Conservation (phyloP, 2,113 vertebrate genomes). For the Sula dactylatra region DNA sequence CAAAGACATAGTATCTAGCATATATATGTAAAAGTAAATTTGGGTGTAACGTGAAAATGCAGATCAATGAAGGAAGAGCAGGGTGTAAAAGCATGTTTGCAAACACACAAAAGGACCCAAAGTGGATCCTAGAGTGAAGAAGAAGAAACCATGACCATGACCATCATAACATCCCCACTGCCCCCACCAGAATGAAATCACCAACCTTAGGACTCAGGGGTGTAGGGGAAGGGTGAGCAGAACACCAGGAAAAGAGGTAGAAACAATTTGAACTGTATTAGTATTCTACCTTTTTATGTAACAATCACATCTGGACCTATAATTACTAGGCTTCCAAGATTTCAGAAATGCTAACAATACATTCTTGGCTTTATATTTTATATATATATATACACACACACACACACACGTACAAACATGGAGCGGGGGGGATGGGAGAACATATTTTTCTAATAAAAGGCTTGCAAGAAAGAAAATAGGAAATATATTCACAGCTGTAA, state of each 20-base stretch:
- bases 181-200: not conserved
- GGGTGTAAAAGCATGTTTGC: not conserved
- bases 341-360: not conserved
- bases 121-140: not conserved
- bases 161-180: not conserved
- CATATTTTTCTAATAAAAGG: not conserved
- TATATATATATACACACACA: not conserved
- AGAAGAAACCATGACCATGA: not conserved
- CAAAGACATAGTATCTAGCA: not conserved
- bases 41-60: not conserved
- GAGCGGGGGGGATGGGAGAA: not conserved
- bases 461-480: not conserved
- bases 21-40: not conserved
- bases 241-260: not conserved
- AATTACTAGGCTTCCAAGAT: not conserved
- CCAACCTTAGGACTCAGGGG: not conserved
- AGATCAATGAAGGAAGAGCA: not conserved
- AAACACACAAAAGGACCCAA: not conserved
- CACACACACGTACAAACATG: not conserved
- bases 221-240: not conserved
- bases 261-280: not conserved
- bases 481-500: not conserved
- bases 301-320: not conserved
- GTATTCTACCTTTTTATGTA: not conserved
- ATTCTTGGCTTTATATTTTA: not conserved